Conservation (phyloP, 2,797 vertebrate genomes). For the Esox masquinongy region DNA sequence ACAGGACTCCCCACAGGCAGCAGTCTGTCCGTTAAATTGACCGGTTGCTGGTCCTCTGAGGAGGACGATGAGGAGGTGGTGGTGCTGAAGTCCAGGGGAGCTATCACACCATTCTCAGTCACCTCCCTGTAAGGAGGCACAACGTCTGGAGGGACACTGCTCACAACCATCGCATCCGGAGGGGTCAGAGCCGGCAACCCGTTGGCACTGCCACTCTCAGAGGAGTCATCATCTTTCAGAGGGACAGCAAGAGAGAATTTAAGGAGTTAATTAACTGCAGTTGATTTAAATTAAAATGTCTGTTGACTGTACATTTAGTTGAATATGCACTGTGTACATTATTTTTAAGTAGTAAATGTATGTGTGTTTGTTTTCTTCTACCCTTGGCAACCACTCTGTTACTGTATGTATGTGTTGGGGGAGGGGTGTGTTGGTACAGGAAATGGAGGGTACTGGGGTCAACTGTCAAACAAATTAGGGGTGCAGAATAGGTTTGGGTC, state of each 20-base stretch:
- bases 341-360: constrained; percentile 30
- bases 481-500: constrained; percentile 19
- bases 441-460: constrained; percentile 58
- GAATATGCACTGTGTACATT: neutral
- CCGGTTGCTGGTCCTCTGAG: constrained; percentile 90
- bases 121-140: constrained; percentile 81
- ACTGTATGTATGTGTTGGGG: constrained; percentile 22
- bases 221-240: constrained; percentile 88
- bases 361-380: constrained; percentile 47
- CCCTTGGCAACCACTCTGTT: neutral
- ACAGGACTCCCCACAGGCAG: constrained; percentile 65
- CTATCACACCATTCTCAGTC: constrained; percentile 84
- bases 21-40: constrained; percentile 91
- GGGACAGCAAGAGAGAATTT: constrained; percentile 14
- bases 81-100: constrained; percentile 89
- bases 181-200: constrained; percentile 89
- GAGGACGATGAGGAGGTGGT: constrained; percentile 79
- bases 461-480: constrained; percentile 61
- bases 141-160: constrained; percentile 72
- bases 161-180: constrained; percentile 81
- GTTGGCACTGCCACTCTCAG: constrained; percentile 89
- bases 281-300: too few species aligned
- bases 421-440: constrained; percentile 40
- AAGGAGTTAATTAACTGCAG: neutral
- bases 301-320: too few species aligned